Percentiles rank a stretch among this genome's conserved stretches.
Conservation (phyloP, 2,797 vertebrate genomes). For the Myoxocephalus aenaeus region DNA sequence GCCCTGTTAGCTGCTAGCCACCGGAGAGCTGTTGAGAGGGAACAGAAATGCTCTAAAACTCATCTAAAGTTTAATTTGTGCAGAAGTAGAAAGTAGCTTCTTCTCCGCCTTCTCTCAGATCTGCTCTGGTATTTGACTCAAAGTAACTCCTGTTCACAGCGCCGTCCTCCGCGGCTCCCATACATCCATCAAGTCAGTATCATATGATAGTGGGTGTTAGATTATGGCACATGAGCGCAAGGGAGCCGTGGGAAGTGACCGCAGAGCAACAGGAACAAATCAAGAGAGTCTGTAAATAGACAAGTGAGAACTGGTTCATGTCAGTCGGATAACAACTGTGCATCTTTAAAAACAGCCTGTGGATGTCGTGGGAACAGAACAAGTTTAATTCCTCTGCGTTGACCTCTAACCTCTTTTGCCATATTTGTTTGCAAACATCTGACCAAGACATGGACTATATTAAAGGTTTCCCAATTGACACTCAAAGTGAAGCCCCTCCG, state of each 20-base stretch:
- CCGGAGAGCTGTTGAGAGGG: too few relatives aligned
- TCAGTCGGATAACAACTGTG: constrained; percentile 11
- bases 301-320: constrained; percentile 25
- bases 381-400: background rate
- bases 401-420: background rate
- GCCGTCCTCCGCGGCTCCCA: constrained; percentile 29
- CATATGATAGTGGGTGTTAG: constrained; percentile 51
- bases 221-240: constrained; percentile 44
- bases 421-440: constrained; percentile 42
- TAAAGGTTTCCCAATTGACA: constrained; percentile 32
- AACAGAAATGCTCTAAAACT: background rate
- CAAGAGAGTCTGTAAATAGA: constrained; percentile 38
- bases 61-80: constrained; percentile 20
- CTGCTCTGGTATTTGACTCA: constrained; percentile 48
- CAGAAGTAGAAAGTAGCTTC: constrained; percentile 26
- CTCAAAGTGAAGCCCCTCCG: constrained; percentile 28
- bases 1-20: too few relatives aligned
- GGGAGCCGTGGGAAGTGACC: constrained; percentile 56
- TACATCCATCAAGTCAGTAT: constrained; percentile 43
- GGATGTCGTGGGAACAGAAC: constrained; percentile 33
- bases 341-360: constrained; percentile 36
- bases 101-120: constrained; percentile 40
- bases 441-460: constrained; percentile 13
- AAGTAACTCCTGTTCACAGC: constrained; percentile 39
- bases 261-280: constrained; percentile 50